Percentiles rank a stretch among this genome's conserved stretches.
Evolutionary conservation across 1,140 invertebrate species (phyloP).

Genomic region (Diabrotica virgifera): DNA sequence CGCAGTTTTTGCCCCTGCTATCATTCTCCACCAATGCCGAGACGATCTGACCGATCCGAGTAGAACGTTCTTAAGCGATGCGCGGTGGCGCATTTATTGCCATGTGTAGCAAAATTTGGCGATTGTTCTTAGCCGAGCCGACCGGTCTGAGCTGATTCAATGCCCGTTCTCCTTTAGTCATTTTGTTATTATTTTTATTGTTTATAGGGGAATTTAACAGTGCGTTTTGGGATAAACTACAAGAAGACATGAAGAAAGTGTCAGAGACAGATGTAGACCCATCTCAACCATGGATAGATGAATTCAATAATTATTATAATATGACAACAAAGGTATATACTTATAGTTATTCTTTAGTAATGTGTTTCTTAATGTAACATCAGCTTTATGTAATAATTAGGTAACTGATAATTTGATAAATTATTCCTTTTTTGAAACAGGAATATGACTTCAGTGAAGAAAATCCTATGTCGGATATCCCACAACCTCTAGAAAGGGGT

Average conservation of each 20-base stretch:
- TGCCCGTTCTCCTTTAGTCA: no score
- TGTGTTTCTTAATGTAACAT: no score
- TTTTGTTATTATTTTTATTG: constrained; percentile 21
- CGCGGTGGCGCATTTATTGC: no score
- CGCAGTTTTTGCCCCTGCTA: no score
- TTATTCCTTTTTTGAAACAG: constrained; percentile 40
- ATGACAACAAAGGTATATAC: constrained; percentile 61
- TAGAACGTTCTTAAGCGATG: no score
- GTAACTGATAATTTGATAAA: neutral
- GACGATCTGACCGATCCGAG: no score
- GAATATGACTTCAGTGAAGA: constrained; percentile 82
- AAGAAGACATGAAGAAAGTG: constrained; percentile 75
- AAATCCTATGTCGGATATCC: constrained; percentile 80
- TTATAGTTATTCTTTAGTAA: no score
- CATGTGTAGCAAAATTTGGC: no score
- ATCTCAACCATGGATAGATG: constrained; percentile 61
- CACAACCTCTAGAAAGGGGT: constrained; percentile 84
- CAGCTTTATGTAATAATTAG: no score
- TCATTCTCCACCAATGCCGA: no score
- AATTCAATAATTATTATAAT: constrained; percentile 58
- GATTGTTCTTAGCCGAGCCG: no score
- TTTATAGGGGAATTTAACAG: constrained; percentile 53
- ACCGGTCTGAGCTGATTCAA: no score
- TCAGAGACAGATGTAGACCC: constrained; percentile 52
- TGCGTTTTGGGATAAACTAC: constrained; percentile 72